Percentiles rank a stretch among this genome's conserved stretches.
These are phyloP conservation scores for Phenacoccus solenopsis DNA, from an alignment of 1,140 invertebrate genomes.

Conservation along the genomic window DNA sequence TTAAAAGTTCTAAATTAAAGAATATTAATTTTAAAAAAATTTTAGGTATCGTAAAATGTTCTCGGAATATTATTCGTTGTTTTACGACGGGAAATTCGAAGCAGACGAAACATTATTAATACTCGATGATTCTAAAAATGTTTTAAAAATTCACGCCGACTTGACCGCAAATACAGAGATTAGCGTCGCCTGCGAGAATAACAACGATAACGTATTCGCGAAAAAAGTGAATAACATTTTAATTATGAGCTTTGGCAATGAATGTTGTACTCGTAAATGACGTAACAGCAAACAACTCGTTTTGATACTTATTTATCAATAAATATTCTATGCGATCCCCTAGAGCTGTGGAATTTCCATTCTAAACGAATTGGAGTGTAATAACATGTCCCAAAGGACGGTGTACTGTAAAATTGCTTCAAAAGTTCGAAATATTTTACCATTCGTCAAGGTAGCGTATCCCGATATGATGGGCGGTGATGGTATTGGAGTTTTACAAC, in stretches of 20 bases:
- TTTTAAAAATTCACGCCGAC: too few species aligned
- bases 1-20: background rate
- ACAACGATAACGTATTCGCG: too few species aligned
- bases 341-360: background rate
- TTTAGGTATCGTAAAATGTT: conserved; percentile 9
- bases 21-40: background rate
- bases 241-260: too few species aligned
- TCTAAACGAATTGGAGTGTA: background rate
- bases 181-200: too few species aligned
- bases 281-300: too few species aligned
- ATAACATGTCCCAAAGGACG: conserved; percentile 20
- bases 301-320: too few species aligned
- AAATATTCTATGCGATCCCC: too few species aligned
- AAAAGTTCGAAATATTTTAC: conserved; percentile 45
- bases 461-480: conserved; percentile 52
- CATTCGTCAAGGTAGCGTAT: conserved; percentile 62
- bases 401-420: conserved; percentile 37
- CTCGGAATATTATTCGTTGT: background rate
- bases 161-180: too few species aligned
- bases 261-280: too few species aligned
- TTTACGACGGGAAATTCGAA: background rate
- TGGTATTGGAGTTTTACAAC: conserved; percentile 40
- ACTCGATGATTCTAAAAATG: background rate
- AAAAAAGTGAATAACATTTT: too few species aligned
- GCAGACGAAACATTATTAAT: background rate